Evolutionary conservation across 2,888 invertebrate species (phyloP).

Genomic region (Ischnura elegans): DNA sequence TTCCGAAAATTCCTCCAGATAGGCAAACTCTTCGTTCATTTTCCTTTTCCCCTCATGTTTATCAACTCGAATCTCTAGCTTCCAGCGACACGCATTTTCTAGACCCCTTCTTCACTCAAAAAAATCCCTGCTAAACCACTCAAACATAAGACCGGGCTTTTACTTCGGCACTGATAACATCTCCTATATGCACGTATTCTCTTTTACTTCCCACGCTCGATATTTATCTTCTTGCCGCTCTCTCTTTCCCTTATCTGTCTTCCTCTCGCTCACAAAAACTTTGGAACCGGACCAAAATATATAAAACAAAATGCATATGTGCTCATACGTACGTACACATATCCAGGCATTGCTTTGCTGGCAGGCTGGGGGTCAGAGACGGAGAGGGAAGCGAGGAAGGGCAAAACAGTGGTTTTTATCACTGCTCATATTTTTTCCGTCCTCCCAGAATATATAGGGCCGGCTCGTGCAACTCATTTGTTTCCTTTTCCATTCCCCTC

Average conservation of each 20-base stretch:
- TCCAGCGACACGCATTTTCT: not conserved
- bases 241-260: constrained; percentile 11
- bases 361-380: not conserved
- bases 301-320: not conserved
- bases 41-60: constrained; percentile 11
- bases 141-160: not conserved
- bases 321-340: not conserved
- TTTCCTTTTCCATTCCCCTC: not conserved
- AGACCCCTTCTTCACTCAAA: not conserved
- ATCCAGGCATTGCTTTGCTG: too few species aligned
- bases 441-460: constrained; percentile 33
- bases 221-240: constrained; percentile 12
- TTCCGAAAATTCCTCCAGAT: not conserved
- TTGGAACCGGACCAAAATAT: not conserved
- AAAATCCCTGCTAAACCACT: not conserved
- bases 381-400: not conserved
- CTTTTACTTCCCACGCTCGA: constrained; percentile 20
- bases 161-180: not conserved
- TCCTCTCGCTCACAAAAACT: not conserved
- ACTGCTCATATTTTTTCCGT: constrained; percentile 28
- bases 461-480: not conserved
- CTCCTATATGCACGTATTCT: constrained; percentile 25
- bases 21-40: not conserved
- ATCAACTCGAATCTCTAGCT: constrained; percentile 9
- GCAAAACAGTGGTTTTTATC: constrained; percentile 41